Conservation (phyloP, 2,888 invertebrate species). For the Luperina nickerlii region DNA sequence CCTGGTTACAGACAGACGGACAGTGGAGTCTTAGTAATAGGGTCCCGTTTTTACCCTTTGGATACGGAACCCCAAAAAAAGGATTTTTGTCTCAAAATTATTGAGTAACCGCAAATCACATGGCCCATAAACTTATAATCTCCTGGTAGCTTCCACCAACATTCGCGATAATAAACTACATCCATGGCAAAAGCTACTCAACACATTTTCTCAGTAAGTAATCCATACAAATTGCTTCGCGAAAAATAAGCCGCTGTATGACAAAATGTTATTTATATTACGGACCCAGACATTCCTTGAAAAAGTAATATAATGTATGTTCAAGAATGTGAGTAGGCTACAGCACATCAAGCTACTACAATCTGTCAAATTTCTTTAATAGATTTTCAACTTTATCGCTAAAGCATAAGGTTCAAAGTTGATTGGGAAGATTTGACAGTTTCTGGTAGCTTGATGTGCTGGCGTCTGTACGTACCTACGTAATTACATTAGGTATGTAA, state of each 20-base stretch:
- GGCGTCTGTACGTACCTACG: not conserved
- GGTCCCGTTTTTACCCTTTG: too few species aligned
- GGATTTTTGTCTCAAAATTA: not conserved
- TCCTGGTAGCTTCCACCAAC: too few species aligned
- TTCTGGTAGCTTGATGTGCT: too few species aligned
- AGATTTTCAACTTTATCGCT: too few species aligned
- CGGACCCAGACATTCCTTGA: not conserved
- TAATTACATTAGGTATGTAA: slow-evolving; percentile 36
- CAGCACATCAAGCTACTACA: too few species aligned
- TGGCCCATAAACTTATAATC: not conserved
- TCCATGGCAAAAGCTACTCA: not conserved
- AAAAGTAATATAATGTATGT: not conserved
- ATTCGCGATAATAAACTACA: slow-evolving; percentile 2
- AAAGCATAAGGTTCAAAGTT: too few species aligned
- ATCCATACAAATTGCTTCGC: slow-evolving; percentile 35
- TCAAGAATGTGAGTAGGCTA: slow-evolving; percentile 7
- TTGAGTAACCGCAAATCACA: not conserved
- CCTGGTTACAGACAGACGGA: too few species aligned
- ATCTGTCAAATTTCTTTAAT: too few species aligned
- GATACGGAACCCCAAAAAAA: not conserved
- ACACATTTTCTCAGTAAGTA: slow-evolving; percentile 29
- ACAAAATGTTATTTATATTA: slow-evolving; percentile 22
- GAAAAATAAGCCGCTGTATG: slow-evolving; percentile 23
- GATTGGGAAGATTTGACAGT: too few species aligned
- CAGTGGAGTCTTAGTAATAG: too few species aligned